phyloP scores from a whole-genome alignment of 30 jellyfish, hydroid and myxozoan species.

The Hydractinia echinata region DNA sequence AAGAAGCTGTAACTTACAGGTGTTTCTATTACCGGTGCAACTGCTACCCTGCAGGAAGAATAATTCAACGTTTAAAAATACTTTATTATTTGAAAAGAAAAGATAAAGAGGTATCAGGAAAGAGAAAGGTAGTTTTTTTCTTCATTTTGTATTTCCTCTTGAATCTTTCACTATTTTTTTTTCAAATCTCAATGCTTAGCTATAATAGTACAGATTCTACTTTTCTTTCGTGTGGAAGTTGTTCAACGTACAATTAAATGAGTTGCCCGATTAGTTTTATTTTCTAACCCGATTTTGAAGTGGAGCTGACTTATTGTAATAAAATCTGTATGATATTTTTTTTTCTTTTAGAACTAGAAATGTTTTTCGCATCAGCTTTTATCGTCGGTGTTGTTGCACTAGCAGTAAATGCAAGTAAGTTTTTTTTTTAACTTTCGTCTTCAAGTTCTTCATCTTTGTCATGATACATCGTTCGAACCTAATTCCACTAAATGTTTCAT shows the following conservation, averaged over 20 bases:
- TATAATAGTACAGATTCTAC: neutral
- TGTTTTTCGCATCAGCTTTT: slow-evolving; percentile 8
- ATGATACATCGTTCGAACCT: too few species aligned
- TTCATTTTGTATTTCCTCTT: neutral
- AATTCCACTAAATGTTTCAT: too few species aligned
- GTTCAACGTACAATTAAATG: too few species aligned
- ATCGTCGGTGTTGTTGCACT: slow-evolving; percentile 1
- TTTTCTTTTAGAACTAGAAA: neutral
- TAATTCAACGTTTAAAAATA: neutral
- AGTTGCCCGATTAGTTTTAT: neutral
- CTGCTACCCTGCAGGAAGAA: slow-evolving; percentile 18
- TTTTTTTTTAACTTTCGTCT: too few species aligned
- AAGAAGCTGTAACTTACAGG: slow-evolving; percentile 14
- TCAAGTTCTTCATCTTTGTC: neutral
- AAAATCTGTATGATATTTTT: neutral
- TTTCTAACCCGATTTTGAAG: neutral
- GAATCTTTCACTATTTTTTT: neutral
- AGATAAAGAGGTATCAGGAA: neutral
- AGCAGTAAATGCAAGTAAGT: neutral
- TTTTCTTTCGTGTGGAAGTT: neutral
- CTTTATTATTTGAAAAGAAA: neutral
- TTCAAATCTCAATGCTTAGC: neutral
- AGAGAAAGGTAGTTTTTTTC: slow-evolving; percentile 3
- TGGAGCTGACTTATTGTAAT: neutral
- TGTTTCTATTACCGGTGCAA: slow-evolving; percentile 1